Evolutionary conservation across 2,797 vertebrate species (phyloP).

Genomic region (Sebastiscus tertius): DNA sequence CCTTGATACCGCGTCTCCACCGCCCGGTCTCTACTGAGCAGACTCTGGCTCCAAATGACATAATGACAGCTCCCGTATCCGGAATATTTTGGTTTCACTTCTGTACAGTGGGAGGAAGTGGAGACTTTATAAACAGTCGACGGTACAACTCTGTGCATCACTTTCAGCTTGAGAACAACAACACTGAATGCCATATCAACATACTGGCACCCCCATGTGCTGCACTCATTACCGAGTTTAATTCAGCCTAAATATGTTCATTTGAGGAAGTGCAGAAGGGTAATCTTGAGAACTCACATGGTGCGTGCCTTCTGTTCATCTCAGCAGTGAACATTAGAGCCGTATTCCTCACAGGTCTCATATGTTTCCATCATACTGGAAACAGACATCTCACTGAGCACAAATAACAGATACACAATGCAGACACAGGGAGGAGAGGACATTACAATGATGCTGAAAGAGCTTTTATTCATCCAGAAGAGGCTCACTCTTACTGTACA

Average conservation of each 20-base stretch:
- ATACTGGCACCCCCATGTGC: neutral
- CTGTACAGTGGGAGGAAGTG: fast-evolving
- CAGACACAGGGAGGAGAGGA: neutral
- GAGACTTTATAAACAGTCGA: no score
- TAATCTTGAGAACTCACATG: neutral
- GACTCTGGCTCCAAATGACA: no score
- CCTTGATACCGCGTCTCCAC: no score
- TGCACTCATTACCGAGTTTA: neutral
- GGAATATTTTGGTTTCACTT: no score
- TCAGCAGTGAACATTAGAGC: neutral
- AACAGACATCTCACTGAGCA: neutral
- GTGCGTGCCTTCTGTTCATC: neutral
- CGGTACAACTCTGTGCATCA: neutral
- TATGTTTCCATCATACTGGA: neutral
- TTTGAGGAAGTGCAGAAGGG: neutral
- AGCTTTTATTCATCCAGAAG: conserved; percentile 8
- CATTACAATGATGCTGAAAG: neutral
- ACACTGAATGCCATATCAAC: neutral
- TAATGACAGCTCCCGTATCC: no score
- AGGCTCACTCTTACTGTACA: neutral
- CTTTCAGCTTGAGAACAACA: neutral
- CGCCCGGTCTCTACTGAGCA: no score
- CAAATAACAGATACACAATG: neutral
- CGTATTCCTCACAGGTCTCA: neutral
- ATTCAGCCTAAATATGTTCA: neutral